Percentiles rank a stretch among this genome's conserved stretches.
Conservation (phyloP, 1,140 invertebrate species). For the Hydropsyche tenuis region DNA sequence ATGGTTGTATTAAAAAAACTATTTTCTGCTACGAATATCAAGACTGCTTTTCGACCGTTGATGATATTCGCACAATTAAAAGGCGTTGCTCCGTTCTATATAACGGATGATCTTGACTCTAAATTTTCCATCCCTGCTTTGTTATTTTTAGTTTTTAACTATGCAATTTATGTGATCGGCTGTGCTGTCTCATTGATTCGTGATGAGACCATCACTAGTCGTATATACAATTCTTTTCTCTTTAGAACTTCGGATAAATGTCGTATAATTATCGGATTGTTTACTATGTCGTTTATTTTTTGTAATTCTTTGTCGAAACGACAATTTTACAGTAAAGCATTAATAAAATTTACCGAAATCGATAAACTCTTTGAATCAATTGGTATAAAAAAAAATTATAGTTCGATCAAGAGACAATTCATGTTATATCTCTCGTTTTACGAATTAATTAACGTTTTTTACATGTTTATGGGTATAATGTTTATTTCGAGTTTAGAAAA, state of each 20-base stretch:
- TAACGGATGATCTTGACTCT: not conserved
- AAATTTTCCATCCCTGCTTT: not conserved
- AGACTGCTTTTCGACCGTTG: not conserved
- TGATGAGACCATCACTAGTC: not conserved
- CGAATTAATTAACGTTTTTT: too few species aligned
- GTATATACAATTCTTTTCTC: not conserved
- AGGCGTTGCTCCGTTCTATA: not conserved
- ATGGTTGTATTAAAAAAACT: not conserved
- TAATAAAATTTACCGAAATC: too few species aligned
- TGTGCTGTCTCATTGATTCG: not conserved
- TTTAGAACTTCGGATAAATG: constrained; percentile 21
- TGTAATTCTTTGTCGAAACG: too few species aligned
- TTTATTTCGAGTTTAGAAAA: too few species aligned
- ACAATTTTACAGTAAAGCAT: too few species aligned
- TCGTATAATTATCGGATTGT: not conserved
- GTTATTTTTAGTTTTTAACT: not conserved
- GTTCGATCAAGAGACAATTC: too few species aligned
- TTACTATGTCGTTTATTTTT: too few species aligned
- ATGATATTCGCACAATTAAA: constrained; percentile 4
- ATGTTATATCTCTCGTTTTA: too few species aligned
- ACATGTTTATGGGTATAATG: too few species aligned
- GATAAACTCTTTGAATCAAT: too few species aligned
- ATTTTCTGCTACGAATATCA: not conserved
- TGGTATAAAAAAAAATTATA: too few species aligned
- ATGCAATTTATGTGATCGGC: not conserved